These are phyloP conservation scores for Notarius lentiginosus DNA, from an alignment of 2,113 vertebrate species.

Conservation along the genomic window DNA sequence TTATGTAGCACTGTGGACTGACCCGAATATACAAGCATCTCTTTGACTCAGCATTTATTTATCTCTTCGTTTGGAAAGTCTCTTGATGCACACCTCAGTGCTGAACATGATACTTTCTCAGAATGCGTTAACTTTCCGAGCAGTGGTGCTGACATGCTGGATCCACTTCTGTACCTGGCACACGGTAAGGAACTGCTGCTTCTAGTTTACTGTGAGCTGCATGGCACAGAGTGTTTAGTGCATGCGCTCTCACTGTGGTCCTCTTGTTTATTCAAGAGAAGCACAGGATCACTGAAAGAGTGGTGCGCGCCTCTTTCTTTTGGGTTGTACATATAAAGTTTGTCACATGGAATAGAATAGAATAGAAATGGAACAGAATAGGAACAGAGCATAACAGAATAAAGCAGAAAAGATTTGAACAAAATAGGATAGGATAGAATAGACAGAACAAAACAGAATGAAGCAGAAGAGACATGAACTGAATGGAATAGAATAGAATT, in stretches of 20 bases:
- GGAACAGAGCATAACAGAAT: background rate
- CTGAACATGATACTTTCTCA: constrained; percentile 41
- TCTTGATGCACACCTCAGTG: background rate
- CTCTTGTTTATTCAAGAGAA: background rate
- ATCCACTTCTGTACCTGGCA: constrained; percentile 38
- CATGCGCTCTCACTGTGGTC: background rate
- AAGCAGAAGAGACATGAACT: background rate
- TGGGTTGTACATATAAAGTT: background rate
- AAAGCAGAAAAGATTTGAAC: background rate
- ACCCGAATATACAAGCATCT: background rate
- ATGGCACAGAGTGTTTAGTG: background rate
- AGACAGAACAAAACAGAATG: background rate
- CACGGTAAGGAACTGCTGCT: constrained; percentile 32
- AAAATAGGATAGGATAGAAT: background rate
- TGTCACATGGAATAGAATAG: background rate
- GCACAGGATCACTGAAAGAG: background rate
- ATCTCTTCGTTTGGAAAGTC: background rate
- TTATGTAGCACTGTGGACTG: background rate
- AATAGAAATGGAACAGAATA: background rate
- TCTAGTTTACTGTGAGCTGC: background rate
- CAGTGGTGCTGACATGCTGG: constrained; percentile 34
- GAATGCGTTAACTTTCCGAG: constrained; percentile 31
- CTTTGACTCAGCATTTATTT: no score
- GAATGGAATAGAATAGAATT: background rate
- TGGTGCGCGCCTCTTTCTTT: background rate